These are phyloP conservation scores for Petrocephalus zakoni DNA, from an alignment of 2,113 vertebrate species.

Conservation along the genomic window DNA sequence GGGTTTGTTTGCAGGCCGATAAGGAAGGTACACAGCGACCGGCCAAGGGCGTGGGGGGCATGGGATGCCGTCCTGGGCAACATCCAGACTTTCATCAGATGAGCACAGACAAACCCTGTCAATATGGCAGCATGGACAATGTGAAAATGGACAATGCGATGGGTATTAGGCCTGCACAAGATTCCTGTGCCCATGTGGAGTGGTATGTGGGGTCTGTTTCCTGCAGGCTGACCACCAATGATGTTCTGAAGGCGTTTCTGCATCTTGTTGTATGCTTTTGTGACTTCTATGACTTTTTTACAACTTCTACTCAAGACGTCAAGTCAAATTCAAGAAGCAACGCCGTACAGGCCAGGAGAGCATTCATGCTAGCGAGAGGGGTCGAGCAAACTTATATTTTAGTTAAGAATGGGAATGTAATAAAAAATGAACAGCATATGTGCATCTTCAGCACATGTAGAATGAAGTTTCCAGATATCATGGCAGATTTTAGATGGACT, in stretches of 20 bases:
- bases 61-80: background rate
- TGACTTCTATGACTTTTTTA: background rate
- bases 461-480: background rate
- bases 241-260: background rate
- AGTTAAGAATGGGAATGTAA: background rate
- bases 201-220: background rate
- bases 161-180: background rate
- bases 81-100: background rate
- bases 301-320: background rate
- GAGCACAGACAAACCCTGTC: background rate
- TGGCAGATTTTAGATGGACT: background rate
- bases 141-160: background rate
- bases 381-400: background rate
- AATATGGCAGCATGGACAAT: background rate
- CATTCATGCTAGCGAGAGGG: background rate
- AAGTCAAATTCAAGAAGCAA: background rate
- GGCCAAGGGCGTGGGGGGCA: background rate
- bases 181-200: background rate
- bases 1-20: background rate
- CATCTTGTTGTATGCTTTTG: background rate
- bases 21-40: background rate
- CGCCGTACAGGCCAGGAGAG: background rate
- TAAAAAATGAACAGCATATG: background rate
- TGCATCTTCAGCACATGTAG: background rate
- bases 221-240: background rate